phyloP scores from a whole-genome alignment of 1,140 invertebrate species.

The Conopomorpha cramerella region DNA sequence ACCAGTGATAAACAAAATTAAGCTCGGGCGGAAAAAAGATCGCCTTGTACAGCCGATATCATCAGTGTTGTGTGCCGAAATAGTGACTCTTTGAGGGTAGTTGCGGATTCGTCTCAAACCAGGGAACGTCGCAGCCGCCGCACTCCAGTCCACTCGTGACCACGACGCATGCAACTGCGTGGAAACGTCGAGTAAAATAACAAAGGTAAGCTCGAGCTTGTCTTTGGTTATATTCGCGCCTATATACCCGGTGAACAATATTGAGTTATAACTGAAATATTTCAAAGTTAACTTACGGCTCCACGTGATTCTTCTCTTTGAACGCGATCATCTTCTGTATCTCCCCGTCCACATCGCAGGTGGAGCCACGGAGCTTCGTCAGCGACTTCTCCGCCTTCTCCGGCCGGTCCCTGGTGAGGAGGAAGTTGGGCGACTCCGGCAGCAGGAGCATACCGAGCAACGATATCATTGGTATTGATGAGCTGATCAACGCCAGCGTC shows the following conservation, averaged over 20 bases:
- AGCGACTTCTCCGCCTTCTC: slow-evolving; percentile 67
- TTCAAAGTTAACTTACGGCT: slow-evolving; percentile 33
- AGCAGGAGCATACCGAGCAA: slow-evolving; percentile 65
- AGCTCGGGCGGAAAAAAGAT: too few species aligned
- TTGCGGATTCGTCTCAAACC: too few species aligned
- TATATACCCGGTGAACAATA: too few species aligned
- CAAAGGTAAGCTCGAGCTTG: not conserved
- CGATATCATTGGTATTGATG: slow-evolving; percentile 62
- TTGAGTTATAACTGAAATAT: too few species aligned
- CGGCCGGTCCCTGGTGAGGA: slow-evolving; percentile 65
- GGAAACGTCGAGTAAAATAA: not conserved
- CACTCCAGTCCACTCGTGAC: too few species aligned
- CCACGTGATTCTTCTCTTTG: slow-evolving; percentile 66
- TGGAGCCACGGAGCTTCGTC: slow-evolving; percentile 65
- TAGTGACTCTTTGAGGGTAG: too few species aligned
- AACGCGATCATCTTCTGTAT: slow-evolving; percentile 67
- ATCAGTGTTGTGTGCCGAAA: too few species aligned
- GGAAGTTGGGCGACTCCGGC: slow-evolving; percentile 74
- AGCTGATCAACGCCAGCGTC: slow-evolving; percentile 63
- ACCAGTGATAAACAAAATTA: too few species aligned
- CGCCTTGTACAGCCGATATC: too few species aligned
- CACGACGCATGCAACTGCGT: too few species aligned
- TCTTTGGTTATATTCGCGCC: too few species aligned
- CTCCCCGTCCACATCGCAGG: slow-evolving; percentile 67
- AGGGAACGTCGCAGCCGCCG: too few species aligned